Evolutionary conservation across 2,113 vertebrate genomes (phyloP), one percentile per base, ranked within the genome.

Genomic region (Corythornis vintsioides): DNA sequence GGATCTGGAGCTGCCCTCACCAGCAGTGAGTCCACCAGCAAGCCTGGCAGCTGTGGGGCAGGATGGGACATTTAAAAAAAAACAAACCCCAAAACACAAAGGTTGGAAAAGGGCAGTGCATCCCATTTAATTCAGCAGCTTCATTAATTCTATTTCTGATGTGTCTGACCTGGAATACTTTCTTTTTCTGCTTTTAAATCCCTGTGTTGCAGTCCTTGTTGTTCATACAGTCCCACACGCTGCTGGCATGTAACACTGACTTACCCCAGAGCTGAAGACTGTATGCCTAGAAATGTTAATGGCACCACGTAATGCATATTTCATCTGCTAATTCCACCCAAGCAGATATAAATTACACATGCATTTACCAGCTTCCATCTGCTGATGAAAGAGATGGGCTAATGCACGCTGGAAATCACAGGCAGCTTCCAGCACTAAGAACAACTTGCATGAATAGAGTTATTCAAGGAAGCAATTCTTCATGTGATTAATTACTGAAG

Each of bases 271-370:
- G 93, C 94, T 86, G 21, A 33, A 70, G 92, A 40, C 92, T 91
- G 33, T 61, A 95, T 79, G 83, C 88, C 83, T 90, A 48, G 94
- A 94, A 93, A 96, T 85, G 94, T 84, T 96, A 95, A 90, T 87
- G 95, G 80, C 0, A 0, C 92, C 1, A 56, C 24, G 80, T 55
- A 75, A 94, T 95, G 95, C 95, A 95, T 96, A 95, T 96, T 96
- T 94, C 94, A 94, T 94, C 80, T 65, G 88, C 53, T 93, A 95
- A 95, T 96, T 94, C 93, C 93, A 92, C 83, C 92, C 94, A 90
- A 94, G 93, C 86, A 96, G 96, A 93, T 92, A 95, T 91, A 93
- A 96, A 96, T 96, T 96, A 96, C 95, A 90, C 86, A 94, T 73
- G 96, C 93, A 89, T 90, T 59, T 92, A 90, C 95, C 94, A 87